Percentiles rank a stretch among this genome's conserved stretches.
These are phyloP conservation scores for Patagioenas fasciata DNA, from an alignment of 2,113 vertebrate species.

Conservation along the genomic window DNA sequence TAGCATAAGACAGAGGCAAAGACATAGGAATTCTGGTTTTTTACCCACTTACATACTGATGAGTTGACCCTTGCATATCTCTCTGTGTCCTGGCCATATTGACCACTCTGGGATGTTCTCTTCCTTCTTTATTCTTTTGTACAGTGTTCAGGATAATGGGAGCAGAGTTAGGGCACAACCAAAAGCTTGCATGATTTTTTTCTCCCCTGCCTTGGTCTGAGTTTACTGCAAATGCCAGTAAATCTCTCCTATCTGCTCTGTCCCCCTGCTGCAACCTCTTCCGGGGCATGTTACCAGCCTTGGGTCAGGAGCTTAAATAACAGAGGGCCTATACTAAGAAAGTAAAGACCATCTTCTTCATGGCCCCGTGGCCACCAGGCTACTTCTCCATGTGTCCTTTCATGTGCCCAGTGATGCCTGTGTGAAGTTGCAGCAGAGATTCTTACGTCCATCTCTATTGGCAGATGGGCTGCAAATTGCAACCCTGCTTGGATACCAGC, in stretches of 20 bases:
- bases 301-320: not conserved
- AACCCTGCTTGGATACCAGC: not conserved
- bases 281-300: not conserved
- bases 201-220: not conserved
- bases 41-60: fast-evolving
- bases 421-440: not conserved
- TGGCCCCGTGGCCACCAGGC: fast-evolving
- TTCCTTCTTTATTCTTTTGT: not conserved
- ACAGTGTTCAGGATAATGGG: not conserved
- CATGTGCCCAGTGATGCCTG: fast-evolving
- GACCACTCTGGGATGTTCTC: not conserved
- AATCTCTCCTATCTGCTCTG: too few species aligned
- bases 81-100: not conserved
- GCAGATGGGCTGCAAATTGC: not conserved
- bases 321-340: not conserved
- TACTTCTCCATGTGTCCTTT: not conserved
- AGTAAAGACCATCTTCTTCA: not conserved
- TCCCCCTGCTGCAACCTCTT: not conserved
- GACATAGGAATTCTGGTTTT: not conserved
- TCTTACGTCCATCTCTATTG: not conserved
- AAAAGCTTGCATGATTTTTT: not conserved
- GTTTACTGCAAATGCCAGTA: too few species aligned
- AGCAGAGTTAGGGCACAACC: not conserved
- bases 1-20: not conserved
- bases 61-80: fast-evolving